These are phyloP conservation scores for Thalpophila matura DNA, from an alignment of 2,888 invertebrate genomes.

Conservation along the genomic window DNA sequence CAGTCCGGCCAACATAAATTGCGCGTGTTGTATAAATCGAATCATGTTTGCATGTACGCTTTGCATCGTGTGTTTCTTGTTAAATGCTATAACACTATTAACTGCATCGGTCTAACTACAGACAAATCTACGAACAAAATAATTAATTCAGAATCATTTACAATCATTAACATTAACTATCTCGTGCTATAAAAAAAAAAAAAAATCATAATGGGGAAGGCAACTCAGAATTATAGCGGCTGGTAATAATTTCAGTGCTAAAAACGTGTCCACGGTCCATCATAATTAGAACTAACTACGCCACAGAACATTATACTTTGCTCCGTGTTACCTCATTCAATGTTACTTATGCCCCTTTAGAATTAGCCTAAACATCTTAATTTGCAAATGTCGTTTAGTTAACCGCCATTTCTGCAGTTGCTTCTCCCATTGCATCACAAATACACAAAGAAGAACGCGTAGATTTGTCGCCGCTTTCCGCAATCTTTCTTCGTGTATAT, in stretches of 20 bases:
- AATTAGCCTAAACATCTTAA: conserved; percentile 40
- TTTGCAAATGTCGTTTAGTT: conserved; percentile 42
- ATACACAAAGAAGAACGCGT: conserved; percentile 33
- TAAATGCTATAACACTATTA: conserved; percentile 65
- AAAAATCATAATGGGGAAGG: conserved; percentile 39
- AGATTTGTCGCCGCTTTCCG: conserved; percentile 60
- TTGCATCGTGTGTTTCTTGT: conserved; percentile 74
- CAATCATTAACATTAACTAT: not conserved
- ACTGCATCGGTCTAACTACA: conserved; percentile 43
- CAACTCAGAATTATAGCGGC: conserved; percentile 34
- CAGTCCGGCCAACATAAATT: no score
- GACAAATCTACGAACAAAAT: conserved; percentile 64
- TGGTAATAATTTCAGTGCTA: conserved; percentile 33
- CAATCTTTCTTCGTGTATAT: not conserved
- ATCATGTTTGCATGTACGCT: conserved; percentile 74
- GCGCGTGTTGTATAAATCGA: no score
- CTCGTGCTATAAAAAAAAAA: not conserved
- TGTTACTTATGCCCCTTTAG: conserved; percentile 20
- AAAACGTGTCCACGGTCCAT: conserved; percentile 10
- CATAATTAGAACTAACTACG: conserved; percentile 20
- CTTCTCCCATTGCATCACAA: conserved; percentile 39
- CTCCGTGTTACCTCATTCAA: conserved; percentile 30
- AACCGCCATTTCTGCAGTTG: conserved; percentile 41
- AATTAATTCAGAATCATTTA: not conserved
- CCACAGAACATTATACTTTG: conserved; percentile 29